Evolutionary conservation across 2,888 invertebrate genomes (phyloP).

Genomic region (Galerucella pusilla): DNA sequence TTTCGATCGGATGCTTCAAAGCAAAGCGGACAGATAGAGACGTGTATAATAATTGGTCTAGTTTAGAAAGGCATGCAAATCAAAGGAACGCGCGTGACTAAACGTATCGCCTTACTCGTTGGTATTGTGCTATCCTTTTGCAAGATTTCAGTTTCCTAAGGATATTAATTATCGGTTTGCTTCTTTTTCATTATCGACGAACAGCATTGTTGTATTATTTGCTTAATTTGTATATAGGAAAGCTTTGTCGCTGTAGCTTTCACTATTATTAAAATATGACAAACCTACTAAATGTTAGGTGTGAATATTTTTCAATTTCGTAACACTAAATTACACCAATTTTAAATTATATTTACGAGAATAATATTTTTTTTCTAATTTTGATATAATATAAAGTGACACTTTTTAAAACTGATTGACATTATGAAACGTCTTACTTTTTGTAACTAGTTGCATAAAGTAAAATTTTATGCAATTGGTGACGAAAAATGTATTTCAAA

Average conservation of each 20-base stretch:
- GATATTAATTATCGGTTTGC: slow-evolving; percentile 56
- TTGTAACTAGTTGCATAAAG: no score
- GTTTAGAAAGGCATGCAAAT: slow-evolving; percentile 64
- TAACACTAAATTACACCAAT: background rate
- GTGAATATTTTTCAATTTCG: background rate
- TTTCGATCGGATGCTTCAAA: slow-evolving; percentile 54
- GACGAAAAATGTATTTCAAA: no score
- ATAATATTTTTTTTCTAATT: no score
- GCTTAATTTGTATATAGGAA: slow-evolving; percentile 26
- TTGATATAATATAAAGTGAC: no score
- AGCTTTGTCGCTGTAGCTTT: background rate
- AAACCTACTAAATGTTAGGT: background rate
- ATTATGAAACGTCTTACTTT: no score
- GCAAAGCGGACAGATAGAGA: slow-evolving; percentile 57
- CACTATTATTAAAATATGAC: background rate
- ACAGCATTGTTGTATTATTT: slow-evolving; percentile 17
- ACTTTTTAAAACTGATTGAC: no score
- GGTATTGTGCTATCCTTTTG: slow-evolving; percentile 45
- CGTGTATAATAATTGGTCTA: slow-evolving; percentile 62
- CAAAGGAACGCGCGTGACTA: slow-evolving; percentile 63
- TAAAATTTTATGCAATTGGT: no score
- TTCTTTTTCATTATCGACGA: slow-evolving; percentile 38
- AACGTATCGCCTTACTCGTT: slow-evolving; percentile 62
- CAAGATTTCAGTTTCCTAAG: slow-evolving; percentile 52
- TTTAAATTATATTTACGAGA: no score